These are phyloP conservation scores for Sebastes oblongus DNA, from an alignment of 2,797 vertebrate genomes.

Conservation along the genomic window DNA sequence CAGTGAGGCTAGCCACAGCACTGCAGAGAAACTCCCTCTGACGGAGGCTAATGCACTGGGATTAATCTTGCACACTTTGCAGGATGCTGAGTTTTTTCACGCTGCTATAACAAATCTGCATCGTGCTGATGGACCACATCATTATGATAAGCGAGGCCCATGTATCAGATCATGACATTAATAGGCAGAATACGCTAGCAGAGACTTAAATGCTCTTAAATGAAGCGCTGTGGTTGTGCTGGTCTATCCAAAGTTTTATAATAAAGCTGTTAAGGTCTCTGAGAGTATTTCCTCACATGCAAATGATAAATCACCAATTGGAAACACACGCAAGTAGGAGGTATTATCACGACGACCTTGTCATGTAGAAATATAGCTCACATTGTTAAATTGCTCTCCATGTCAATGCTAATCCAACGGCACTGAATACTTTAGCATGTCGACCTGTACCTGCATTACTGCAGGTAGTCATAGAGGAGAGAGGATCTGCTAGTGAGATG, in stretches of 20 bases:
- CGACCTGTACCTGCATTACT: slow-evolving; percentile 1
- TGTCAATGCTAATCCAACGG: slow-evolving; percentile 12
- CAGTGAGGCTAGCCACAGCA: background rate
- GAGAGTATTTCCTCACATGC: slow-evolving; percentile 18
- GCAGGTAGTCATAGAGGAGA: background rate
- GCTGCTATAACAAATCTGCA: background rate
- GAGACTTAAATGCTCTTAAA: slow-evolving; percentile 3
- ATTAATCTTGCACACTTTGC: background rate
- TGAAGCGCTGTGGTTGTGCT: slow-evolving; percentile 6
- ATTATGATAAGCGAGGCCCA: background rate
- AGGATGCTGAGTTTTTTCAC: slow-evolving; percentile 6
- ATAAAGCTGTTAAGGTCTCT: background rate
- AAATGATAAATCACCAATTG: slow-evolving; percentile 30
- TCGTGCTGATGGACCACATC: slow-evolving; percentile 29
- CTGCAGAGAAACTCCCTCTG: background rate
- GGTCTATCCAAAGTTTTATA: background rate
- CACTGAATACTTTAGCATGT: slow-evolving; percentile 7
- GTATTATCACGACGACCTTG: slow-evolving; percentile 17
- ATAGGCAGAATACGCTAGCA: slow-evolving; percentile 4
- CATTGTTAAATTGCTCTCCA: slow-evolving; percentile 5
- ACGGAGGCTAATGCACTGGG: background rate
- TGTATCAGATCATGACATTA: slow-evolving; percentile 16
- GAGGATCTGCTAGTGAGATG: background rate
- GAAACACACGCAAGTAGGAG: slow-evolving; percentile 29
- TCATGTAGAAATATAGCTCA: slow-evolving; percentile 25